Conservation (phyloP, 2,888 invertebrate genomes). For the Synergus itoensis region DNA sequence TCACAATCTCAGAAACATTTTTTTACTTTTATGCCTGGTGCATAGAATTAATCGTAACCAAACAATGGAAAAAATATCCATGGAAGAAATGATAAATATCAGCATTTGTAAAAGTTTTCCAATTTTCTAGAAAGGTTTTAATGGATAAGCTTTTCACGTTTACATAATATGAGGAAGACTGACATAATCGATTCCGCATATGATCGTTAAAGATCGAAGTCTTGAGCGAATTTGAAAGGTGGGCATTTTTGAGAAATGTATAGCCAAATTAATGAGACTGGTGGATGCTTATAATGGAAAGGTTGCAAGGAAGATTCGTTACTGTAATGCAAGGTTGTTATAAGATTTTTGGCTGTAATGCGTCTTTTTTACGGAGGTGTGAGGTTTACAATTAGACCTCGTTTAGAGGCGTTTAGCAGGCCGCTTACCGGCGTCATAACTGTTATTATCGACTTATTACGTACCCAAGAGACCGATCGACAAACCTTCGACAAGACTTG, state of each 20-base stretch:
- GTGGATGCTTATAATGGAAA: constrained; percentile 43
- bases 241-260: constrained; percentile 60
- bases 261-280: constrained; percentile 70
- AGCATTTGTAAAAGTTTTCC: background rate
- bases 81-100: background rate
- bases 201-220: constrained; percentile 3
- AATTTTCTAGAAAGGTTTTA: too few relatives aligned
- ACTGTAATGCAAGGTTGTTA: constrained; percentile 61
- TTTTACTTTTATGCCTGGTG: background rate
- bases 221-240: background rate
- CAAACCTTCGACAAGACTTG: constrained; percentile 57
- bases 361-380: constrained; percentile 44
- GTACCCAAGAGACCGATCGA: constrained; percentile 60
- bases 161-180: constrained; percentile 6
- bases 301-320: constrained; percentile 45
- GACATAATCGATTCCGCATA: constrained; percentile 17
- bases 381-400: constrained; percentile 74
- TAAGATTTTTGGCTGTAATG: constrained; percentile 44
- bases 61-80: too few relatives aligned
- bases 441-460: constrained; percentile 77
- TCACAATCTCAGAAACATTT: background rate
- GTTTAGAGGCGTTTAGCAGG: constrained; percentile 75
- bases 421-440: constrained; percentile 74
- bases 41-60: background rate
- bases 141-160: background rate